A percentile compares a stretch with the other conserved stretches of the same genome.
Evolutionary conservation across 2,113 vertebrate species (phyloP).

Genomic region (Mesocricetus auratus): DNA sequence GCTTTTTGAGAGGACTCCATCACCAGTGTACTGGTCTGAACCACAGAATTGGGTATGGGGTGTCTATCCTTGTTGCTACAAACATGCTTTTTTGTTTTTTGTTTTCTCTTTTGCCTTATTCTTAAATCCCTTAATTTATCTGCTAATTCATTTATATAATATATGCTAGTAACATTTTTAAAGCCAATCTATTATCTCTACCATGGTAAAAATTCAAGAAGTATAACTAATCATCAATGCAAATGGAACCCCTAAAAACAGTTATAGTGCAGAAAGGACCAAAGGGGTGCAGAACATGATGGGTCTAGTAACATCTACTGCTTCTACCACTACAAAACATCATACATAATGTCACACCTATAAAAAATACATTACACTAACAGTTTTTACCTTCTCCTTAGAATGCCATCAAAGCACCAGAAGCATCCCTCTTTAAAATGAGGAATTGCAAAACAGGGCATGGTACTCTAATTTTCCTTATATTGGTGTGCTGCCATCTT

Average conservation of each 20-base stretch:
- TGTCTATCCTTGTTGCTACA: not conserved
- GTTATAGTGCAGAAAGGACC: not conserved
- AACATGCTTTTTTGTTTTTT: not conserved
- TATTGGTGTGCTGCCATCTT: not conserved
- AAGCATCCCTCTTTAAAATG: slow-evolving; percentile 16
- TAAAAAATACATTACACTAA: not conserved
- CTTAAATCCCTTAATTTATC: slow-evolving; percentile 26
- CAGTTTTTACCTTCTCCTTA: slow-evolving; percentile 28
- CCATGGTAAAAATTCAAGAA: not conserved
- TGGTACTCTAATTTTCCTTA: not conserved
- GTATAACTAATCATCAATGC: not conserved
- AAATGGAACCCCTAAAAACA: not conserved
- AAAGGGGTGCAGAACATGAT: not conserved
- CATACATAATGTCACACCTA: not conserved
- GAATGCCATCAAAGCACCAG: slow-evolving; percentile 3
- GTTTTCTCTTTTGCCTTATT: not conserved
- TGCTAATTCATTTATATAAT: not conserved
- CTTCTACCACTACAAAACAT: not conserved
- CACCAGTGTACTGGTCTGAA: not conserved
- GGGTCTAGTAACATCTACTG: not conserved
- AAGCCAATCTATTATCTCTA: not conserved
- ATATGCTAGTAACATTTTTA: not conserved
- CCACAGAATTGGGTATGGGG: not conserved
- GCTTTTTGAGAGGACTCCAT: not conserved
- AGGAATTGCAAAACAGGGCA: not conserved